phyloP scores from a whole-genome alignment of 2,113 vertebrate species.

The Spermophilus dauricus region DNA sequence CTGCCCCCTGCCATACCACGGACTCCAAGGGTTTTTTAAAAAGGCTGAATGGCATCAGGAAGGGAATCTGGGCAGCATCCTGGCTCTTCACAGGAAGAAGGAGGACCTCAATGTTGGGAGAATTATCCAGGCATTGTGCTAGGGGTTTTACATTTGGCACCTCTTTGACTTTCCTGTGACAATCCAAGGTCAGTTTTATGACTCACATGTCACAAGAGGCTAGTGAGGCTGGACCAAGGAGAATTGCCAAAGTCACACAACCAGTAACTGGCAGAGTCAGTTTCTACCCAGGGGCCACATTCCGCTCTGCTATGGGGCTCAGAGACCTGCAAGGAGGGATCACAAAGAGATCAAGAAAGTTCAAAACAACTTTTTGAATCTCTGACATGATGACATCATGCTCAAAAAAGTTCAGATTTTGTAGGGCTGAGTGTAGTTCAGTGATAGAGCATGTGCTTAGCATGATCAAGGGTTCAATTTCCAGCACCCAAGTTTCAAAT shows the following conservation, averaged over 20 bases:
- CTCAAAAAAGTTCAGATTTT: background rate
- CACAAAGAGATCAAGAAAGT: background rate
- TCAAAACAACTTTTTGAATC: background rate
- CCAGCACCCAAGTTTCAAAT: background rate
- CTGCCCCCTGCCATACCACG: fast-evolving
- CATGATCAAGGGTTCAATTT: background rate
- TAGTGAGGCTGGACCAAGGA: background rate
- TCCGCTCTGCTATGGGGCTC: background rate
- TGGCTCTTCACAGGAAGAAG: background rate
- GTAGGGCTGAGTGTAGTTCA: background rate
- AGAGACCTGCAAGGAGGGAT: background rate
- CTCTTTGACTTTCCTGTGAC: background rate
- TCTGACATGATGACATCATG: background rate
- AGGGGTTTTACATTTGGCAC: too few species aligned
- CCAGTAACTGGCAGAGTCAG: too few species aligned
- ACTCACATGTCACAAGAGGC: background rate
- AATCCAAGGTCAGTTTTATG: background rate
- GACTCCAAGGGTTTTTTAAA: background rate
- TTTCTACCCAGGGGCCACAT: background rate
- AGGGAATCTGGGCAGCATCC: fast-evolving
- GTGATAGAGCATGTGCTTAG: background rate
- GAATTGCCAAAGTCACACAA: background rate
- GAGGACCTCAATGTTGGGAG: background rate
- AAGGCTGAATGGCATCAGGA: background rate
- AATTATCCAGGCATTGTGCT: background rate